These are phyloP conservation scores for Erithacus rubecula DNA, from an alignment of 2,797 vertebrate species.

Conservation along the genomic window DNA sequence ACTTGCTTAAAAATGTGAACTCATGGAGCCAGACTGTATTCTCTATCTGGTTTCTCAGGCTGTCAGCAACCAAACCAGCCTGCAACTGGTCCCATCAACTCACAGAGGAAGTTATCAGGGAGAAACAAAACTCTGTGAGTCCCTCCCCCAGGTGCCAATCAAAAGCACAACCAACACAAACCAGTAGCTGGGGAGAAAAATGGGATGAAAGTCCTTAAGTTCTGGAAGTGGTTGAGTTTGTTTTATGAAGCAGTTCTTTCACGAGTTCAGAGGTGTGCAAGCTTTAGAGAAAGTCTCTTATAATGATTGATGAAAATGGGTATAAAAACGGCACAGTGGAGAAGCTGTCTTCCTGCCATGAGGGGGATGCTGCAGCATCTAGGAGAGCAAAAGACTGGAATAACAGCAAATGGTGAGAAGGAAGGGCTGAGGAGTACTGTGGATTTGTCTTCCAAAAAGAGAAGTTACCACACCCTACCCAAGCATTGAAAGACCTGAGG, in stretches of 20 bases:
- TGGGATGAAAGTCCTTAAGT: background rate
- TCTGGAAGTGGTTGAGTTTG: background rate
- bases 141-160: too few species aligned
- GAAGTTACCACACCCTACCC: background rate
- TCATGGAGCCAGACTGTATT: too few species aligned
- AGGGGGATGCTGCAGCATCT: background rate
- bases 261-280: background rate
- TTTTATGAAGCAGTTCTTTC: background rate
- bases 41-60: too few species aligned
- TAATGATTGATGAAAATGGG: background rate
- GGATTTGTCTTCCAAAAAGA: background rate
- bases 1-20: too few species aligned
- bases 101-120: too few species aligned
- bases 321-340: background rate
- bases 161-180: too few species aligned
- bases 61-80: too few species aligned
- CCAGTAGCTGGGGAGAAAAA: background rate
- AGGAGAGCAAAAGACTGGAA: background rate
- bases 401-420: background rate
- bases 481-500: background rate
- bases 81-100: too few species aligned
- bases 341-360: fast-evolving
- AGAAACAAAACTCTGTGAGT: too few species aligned
- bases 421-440: background rate
- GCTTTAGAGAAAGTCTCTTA: background rate